A percentile compares a stretch with the other conserved stretches of the same genome.
Conservation (phyloP, 2,797 vertebrate genomes). For the Chaenodraco wilsoni region DNA sequence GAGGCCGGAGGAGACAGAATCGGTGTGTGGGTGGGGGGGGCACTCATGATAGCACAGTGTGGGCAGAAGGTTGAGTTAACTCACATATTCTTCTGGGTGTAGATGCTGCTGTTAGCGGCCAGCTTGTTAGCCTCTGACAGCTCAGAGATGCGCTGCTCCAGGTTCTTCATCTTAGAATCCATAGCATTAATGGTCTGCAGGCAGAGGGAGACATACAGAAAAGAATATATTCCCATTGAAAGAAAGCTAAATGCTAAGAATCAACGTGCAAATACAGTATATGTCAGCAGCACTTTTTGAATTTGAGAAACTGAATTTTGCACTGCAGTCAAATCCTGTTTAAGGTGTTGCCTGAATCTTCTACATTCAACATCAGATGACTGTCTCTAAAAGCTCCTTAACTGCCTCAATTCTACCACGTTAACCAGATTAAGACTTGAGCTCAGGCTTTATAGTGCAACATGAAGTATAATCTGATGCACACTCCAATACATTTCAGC, state of each 20-base stretch:
- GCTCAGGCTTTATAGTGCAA: conserved; percentile 53
- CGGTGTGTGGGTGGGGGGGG: conserved; percentile 34
- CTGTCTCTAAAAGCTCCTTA: conserved; percentile 73
- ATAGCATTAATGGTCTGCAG: conserved; percentile 97
- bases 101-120: conserved; percentile 98
- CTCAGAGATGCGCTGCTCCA: conserved; percentile 97
- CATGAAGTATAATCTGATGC: conserved; percentile 54
- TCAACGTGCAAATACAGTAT: conserved; percentile 10
- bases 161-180: conserved; percentile 98
- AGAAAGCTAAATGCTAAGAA: conserved; percentile 35
- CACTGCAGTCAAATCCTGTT: conserved; percentile 65
- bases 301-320: conserved; percentile 41
- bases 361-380: conserved; percentile 70
- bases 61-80: conserved; percentile 70
- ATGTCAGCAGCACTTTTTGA: not conserved
- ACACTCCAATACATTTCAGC: conserved; percentile 27
- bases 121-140: conserved; percentile 98
- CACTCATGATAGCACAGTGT: conserved; percentile 44
- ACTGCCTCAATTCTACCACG: conserved; percentile 71
- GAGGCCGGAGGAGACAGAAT: conserved; percentile 25
- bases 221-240: conserved; percentile 11
- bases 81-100: conserved; percentile 99
- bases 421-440: conserved; percentile 78
- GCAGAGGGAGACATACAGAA: conserved; percentile 36
- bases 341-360: conserved; percentile 64